These are phyloP conservation scores for Gallinago stenura DNA, from an alignment of 2,797 vertebrate species.

Conservation along the genomic window DNA sequence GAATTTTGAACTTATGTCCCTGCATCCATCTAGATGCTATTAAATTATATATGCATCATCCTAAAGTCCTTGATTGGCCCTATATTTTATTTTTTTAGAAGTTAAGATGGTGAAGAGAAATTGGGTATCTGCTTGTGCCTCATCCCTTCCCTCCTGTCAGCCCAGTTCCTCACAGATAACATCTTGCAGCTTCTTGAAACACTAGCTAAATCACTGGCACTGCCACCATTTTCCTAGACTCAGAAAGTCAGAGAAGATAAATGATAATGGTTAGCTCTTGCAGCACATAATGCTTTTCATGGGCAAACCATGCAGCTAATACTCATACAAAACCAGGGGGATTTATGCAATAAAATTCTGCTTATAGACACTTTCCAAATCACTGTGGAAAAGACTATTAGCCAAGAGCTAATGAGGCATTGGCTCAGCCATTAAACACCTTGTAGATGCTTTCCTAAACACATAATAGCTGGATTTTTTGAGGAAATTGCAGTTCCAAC, in stretches of 20 bases:
- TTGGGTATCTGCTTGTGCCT: background rate
- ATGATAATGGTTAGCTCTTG: background rate
- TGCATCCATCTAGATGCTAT: background rate
- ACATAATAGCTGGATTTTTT: background rate
- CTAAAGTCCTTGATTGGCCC: background rate
- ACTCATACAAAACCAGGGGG: background rate
- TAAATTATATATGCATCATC: background rate
- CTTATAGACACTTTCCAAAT: constrained; percentile 20
- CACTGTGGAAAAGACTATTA: background rate
- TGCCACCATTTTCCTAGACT: background rate
- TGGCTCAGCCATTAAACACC: constrained; percentile 11
- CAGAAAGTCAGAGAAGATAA: constrained; percentile 33
- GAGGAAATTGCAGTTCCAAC: background rate
- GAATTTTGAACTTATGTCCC: background rate
- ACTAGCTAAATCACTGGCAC: background rate
- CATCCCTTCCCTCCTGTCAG: background rate
- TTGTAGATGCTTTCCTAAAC: constrained; percentile 11
- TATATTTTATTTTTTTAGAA: background rate
- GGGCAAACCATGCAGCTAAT: background rate
- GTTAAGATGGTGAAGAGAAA: background rate
- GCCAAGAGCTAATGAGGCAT: constrained; percentile 38
- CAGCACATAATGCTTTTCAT: constrained; percentile 31
- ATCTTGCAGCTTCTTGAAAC: background rate
- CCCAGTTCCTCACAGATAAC: background rate
- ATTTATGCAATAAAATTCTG: constrained; percentile 41